Conservation (phyloP, 2,113 vertebrate species). For the Geothlypis trichas region DNA sequence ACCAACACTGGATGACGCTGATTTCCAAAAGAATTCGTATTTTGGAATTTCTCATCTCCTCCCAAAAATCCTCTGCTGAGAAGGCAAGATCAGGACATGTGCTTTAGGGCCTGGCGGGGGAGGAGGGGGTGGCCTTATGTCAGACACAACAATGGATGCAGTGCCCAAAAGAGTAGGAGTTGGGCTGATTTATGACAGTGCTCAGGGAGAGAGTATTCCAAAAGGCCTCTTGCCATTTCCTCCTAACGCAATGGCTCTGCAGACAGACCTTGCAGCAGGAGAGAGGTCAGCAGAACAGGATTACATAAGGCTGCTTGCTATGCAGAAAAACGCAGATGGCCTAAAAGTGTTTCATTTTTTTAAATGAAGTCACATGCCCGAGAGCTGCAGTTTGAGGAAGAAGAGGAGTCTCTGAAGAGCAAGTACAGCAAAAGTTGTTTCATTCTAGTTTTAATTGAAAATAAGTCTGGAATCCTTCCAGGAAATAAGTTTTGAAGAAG, state of each 20-base stretch:
- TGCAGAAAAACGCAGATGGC: conserved; percentile 52
- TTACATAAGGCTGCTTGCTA: conserved; percentile 58
- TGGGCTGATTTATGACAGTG: conserved; percentile 15
- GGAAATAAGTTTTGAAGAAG: conserved; percentile 13
- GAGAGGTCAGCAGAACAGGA: conserved; percentile 49
- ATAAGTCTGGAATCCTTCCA: conserved; percentile 12
- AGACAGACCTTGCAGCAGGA: background rate
- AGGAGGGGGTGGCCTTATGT: background rate
- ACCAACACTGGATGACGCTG: background rate
- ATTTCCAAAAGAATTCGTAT: background rate
- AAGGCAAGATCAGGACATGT: conserved; percentile 11
- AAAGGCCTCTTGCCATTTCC: conserved; percentile 36
- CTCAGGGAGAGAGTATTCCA: background rate
- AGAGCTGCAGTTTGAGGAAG: conserved; percentile 3
- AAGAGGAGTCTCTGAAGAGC: conserved; percentile 8
- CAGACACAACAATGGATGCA: conserved; percentile 40
- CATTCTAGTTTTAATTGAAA: background rate
- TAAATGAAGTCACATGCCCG: background rate
- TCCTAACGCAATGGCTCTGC: background rate
- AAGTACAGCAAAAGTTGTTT: background rate
- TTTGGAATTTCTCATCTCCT: conserved; percentile 36
- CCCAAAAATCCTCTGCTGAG: conserved; percentile 4
- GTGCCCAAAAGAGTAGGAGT: conserved; percentile 48
- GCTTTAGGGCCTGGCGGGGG: background rate
- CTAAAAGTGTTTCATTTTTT: conserved; percentile 49